Conservation (phyloP, 2,113 vertebrate genomes). For the Galemys pyrenaicus region DNA sequence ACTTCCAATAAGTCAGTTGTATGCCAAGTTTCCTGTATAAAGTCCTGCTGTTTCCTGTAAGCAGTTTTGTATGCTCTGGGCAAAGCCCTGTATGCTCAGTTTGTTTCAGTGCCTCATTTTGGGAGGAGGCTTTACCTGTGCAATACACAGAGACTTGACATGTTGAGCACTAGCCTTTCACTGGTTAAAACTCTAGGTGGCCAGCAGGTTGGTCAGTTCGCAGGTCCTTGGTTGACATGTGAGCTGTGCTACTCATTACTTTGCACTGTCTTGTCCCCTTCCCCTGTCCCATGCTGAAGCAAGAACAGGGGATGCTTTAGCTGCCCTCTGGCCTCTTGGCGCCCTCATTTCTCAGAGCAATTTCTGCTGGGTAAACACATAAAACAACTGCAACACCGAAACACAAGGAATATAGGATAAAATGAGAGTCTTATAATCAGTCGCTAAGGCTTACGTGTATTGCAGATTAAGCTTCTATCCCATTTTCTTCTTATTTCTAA, state of each 20-base stretch:
- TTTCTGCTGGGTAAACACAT: slow-evolving; percentile 3
- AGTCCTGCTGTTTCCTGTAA: background rate
- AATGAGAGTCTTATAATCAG: background rate
- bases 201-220: background rate
- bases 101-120: background rate
- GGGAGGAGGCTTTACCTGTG: background rate
- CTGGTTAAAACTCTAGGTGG: background rate
- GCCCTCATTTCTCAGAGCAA: background rate
- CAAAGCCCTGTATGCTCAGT: background rate
- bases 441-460: background rate
- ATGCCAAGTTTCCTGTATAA: background rate
- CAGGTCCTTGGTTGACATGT: background rate
- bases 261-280: background rate
- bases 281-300: background rate
- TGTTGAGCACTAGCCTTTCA: background rate
- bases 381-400: background rate
- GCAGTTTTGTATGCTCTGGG: background rate
- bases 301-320: background rate
- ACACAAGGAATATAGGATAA: background rate
- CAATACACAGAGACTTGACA: background rate
- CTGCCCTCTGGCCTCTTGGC: background rate
- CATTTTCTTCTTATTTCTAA: background rate
- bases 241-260: background rate
- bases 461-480: background rate
- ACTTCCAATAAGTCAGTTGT: background rate